Evolutionary conservation across 2,113 vertebrate genomes (phyloP), one percentile per base, ranked within the genome.

Genomic region (Spermophilus dauricus): DNA sequence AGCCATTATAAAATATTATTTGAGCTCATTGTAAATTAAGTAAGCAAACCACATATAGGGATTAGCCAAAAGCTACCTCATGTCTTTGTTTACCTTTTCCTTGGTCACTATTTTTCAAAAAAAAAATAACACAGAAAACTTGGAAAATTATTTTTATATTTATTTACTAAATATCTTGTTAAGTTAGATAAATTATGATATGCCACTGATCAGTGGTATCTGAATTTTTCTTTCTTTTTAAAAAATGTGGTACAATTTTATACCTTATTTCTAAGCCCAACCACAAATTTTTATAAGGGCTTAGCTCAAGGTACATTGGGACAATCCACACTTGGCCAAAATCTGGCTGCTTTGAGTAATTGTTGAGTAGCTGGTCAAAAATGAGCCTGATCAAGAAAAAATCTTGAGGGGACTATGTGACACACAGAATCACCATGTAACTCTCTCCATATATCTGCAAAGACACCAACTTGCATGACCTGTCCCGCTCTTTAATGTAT

Each of bases 1-100:
- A 92, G 80, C 30, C 32, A 92, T 92, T 84, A 39, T 69, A 22
- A 94, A 91, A 92, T 48, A 89, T 17, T 77, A 77, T 58, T 96
- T 72, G 51, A 83, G 6, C 76, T 87, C 69, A 53, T 51, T 89
- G 34, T 39, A 91, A 97, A 96, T 67, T 73, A 48, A 2, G 39
- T 58, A 91, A 95, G n/a, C 37, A 96, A 98, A 94, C 22, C 58
- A 61, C 20, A 93, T 13, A 42, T 4, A 45, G 48, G 4, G 17
- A 61, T 26, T 61, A 2, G 7, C 37, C 61, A 96, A 95, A 94
- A 18, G 7, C 32, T 26, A 5, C 17, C 63, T 28, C 12, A 80
- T 8, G 39, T 80, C 14, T 80, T n/a, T 20, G 14, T 14, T 95
- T 85, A 72, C 28, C 89, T 58, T 85, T 13, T 81, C 10, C 16